Evolutionary conservation across 2,113 vertebrate genomes (phyloP).

Genomic region (Ia io): DNA sequence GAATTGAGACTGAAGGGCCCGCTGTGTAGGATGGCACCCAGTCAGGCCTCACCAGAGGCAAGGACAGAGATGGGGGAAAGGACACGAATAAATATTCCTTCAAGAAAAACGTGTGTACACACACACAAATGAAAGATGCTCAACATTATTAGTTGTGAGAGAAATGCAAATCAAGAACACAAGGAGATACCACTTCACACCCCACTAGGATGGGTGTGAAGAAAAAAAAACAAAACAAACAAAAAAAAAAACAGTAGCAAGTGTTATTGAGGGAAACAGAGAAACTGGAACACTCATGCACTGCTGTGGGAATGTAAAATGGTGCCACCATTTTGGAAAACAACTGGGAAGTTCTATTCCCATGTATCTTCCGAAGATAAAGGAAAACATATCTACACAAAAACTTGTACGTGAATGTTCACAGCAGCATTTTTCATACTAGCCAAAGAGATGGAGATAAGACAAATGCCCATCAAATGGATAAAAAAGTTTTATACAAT

Average conservation of each 20-base stretch:
- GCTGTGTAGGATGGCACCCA: not conserved
- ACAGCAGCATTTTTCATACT: not conserved
- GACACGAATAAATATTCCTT: not conserved
- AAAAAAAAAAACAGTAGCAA: not conserved
- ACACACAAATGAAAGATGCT: not conserved
- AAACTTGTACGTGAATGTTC: not conserved
- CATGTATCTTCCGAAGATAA: not conserved
- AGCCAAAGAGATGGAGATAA: not conserved
- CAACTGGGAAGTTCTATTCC: not conserved
- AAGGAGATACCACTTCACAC: too few species aligned
- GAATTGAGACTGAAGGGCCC: not conserved
- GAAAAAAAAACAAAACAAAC: too few species aligned
- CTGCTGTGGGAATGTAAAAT: not conserved
- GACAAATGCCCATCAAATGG: not conserved
- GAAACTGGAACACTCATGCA: not conserved
- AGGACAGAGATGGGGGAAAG: not conserved
- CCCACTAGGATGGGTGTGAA: too few species aligned
- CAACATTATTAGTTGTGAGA: not conserved
- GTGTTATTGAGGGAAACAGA: not conserved
- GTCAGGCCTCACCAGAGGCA: not conserved
- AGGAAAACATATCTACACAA: not conserved
- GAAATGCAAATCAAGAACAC: not conserved
- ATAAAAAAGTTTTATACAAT: not conserved
- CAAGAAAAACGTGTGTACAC: not conserved
- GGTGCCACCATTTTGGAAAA: not conserved